Evolutionary conservation across 2,797 vertebrate species (phyloP), one percentile per base, ranked within the genome.

Genomic region (Geotria australis): DNA sequence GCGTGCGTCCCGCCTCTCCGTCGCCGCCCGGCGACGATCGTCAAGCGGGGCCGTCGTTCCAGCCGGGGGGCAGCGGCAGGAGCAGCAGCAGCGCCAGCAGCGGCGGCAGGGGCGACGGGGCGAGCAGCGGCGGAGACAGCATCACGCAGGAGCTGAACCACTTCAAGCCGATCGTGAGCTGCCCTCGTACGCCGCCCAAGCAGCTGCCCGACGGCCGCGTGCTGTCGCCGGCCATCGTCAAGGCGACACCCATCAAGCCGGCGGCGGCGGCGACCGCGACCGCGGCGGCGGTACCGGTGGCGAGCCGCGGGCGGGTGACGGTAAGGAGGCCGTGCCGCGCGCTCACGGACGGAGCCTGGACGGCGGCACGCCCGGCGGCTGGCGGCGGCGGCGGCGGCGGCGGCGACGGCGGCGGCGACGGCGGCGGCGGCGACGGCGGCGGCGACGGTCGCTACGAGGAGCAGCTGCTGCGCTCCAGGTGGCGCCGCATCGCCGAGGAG

Each of bases 61-160:
- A 0, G 83, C 81, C 1, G 82, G 85, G 0, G 73, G 81, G 58
- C 67, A 80, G 10, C 71, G 71, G 0, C 66, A 77, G 0, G 83
- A 95, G 61, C 77, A 75, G 10, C 71, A 75, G 11, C 58, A 3
- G n/a, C 67, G 1, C 68, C 73, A 24, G 3, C n/a, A 38, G 24
- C 24, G 38, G 24, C 4, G 38, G 24, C 24, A 38, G 15, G 15
- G 15, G 3, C 15, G 15, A 3, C 15, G 3, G 15, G 15, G 15
- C 15, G 3, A 53, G n/a, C 51, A n/a, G 93, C 64, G 95, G 89
- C 72, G 94, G 93, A 1, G 89, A 96, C 70, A 95, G 88, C 73
- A 96, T 96, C 69, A 95, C 89, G 0, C 88, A 89, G 63, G 89
- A 94, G 59, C 78, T 94, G 57, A 96, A 91, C 66, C 89, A 94